Percentiles rank a stretch among this genome's conserved stretches.
phyloP scores from a whole-genome alignment of 2,888 invertebrate genomes.

The Volucella zonaria region DNA sequence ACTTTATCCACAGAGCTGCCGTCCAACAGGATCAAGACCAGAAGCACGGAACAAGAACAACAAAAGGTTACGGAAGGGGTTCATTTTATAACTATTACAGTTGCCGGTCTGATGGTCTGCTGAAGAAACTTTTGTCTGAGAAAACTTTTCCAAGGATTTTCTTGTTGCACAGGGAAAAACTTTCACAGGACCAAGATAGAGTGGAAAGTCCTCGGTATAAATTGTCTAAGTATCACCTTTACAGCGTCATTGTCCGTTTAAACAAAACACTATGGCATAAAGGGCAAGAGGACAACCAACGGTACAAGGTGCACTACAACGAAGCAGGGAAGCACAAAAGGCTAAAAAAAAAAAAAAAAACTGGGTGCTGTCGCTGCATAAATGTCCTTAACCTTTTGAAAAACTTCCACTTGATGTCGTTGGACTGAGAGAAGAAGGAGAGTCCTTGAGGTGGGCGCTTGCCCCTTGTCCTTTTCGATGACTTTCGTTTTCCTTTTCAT shows the following conservation, averaged over 20 bases:
- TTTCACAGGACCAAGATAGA: constrained; percentile 1
- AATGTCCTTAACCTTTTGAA: constrained; percentile 70
- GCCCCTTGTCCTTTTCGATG: constrained; percentile 26
- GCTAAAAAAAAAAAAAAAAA: constrained; percentile 44
- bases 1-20: constrained; percentile 57
- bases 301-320: no score
- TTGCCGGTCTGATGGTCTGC: neutral
- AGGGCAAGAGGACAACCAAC: no score
- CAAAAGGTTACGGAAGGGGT: constrained; percentile 56
- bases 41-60: neutral
- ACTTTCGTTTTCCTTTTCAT: constrained; percentile 56
- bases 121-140: constrained; percentile 57
- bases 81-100: constrained; percentile 70
- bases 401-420: constrained; percentile 37
- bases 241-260: constrained; percentile 70
- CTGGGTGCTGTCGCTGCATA: constrained; percentile 44
- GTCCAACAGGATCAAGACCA: neutral
- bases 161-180: constrained; percentile 13
- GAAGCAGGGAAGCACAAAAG: constrained; percentile 27
- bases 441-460: constrained; percentile 59
- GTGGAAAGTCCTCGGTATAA: constrained; percentile 25
- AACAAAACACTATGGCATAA: constrained; percentile 32
- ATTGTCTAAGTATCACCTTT: constrained; percentile 68
- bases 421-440: neutral
- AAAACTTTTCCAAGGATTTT: constrained; percentile 61